These are phyloP conservation scores for Pangasius larnaudii DNA, from an alignment of 2,797 vertebrate genomes.

Conservation along the genomic window DNA sequence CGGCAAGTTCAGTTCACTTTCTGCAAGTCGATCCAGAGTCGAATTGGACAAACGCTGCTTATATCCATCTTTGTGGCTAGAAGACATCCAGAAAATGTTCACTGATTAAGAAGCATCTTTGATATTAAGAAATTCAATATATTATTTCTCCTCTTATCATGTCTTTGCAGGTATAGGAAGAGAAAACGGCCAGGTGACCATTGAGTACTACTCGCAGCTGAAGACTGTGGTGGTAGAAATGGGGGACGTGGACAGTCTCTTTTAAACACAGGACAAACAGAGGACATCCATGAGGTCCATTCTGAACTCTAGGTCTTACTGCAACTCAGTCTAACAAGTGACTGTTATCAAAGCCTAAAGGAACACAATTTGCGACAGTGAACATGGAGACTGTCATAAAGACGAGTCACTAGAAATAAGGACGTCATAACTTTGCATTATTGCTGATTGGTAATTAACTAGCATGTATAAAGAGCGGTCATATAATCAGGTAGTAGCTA, in stretches of 20 bases:
- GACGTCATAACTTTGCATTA: not conserved
- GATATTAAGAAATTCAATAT: too few relatives aligned
- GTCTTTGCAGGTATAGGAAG: constrained; percentile 88
- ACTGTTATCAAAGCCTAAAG: not conserved
- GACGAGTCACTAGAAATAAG: not conserved
- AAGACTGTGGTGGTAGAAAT: constrained; percentile 96
- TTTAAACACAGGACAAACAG: constrained; percentile 69
- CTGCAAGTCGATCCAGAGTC: too few relatives aligned
- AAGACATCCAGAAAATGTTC: not conserved
- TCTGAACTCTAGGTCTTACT: not conserved
- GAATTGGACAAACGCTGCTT: not conserved
- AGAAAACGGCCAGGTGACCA: constrained; percentile 91
- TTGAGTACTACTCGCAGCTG: constrained; percentile 91
- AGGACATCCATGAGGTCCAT: not conserved
- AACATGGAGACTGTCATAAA: too few relatives aligned
- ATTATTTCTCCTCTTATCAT: not conserved
- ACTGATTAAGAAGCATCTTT: not conserved
- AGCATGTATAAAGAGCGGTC: not conserved
- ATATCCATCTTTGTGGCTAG: not conserved
- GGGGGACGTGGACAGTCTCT: constrained; percentile 90
- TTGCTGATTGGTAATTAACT: not conserved
- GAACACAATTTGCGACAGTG: not conserved
- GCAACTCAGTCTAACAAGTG: not conserved
- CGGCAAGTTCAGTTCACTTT: too few relatives aligned
- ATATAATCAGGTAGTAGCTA: not conserved